Evolutionary conservation across 2,797 vertebrate genomes (phyloP).

Genomic region (Discoglossus pictus): DNA sequence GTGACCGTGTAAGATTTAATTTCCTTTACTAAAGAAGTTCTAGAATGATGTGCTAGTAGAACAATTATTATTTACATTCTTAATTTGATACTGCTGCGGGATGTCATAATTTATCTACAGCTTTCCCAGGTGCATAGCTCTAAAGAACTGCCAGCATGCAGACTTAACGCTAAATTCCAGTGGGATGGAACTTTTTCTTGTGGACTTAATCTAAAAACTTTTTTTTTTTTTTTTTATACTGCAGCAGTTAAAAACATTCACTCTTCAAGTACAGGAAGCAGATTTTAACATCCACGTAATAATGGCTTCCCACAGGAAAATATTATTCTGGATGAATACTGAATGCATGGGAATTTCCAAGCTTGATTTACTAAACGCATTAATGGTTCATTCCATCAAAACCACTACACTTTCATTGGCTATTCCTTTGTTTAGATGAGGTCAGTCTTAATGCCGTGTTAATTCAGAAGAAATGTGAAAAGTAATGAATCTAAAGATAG

Average conservation of each 20-base stretch:
- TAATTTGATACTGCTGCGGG: conserved; percentile 49
- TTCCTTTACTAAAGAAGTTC: conserved; percentile 60
- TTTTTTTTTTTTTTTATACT: conserved; percentile 55
- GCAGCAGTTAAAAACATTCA: conserved; percentile 53
- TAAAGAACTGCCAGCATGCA: conserved; percentile 48
- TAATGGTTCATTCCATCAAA: conserved; percentile 59
- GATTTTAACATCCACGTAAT: conserved; percentile 64
- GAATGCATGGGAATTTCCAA: conserved; percentile 62
- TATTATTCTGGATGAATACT: conserved; percentile 59
- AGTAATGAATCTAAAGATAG: too few species aligned
- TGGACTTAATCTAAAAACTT: conserved; percentile 59
- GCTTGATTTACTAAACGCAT: conserved; percentile 66
- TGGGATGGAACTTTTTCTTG: conserved; percentile 39
- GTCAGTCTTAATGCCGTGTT: too few species aligned
- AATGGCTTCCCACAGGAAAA: conserved; percentile 62
- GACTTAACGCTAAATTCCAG: conserved; percentile 18
- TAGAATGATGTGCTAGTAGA: conserved; percentile 54
- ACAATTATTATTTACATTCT: conserved; percentile 55
- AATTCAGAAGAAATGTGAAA: too few species aligned
- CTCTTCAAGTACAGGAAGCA: conserved; percentile 59
- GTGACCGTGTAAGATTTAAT: conserved; percentile 61
- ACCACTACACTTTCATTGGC: too few species aligned
- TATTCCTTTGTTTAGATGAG: too few species aligned
- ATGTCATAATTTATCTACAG: conserved; percentile 50
- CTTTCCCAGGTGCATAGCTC: conserved; percentile 49